phyloP scores from a whole-genome alignment of 2,113 vertebrate species.

The Centrocercus urophasianus region DNA sequence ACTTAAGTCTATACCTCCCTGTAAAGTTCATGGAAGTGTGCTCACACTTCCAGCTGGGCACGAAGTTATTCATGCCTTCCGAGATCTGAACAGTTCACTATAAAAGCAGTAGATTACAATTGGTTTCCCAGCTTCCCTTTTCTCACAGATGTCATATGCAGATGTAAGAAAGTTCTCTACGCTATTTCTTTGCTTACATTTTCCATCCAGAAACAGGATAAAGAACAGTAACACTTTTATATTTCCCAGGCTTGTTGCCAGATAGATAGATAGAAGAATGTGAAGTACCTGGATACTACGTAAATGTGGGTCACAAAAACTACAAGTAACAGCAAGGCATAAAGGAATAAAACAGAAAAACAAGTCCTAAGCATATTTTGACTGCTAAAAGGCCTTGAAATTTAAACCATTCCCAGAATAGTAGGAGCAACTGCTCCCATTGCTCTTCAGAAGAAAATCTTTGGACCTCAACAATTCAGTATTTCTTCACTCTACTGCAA shows the following conservation, averaged over 20 bases:
- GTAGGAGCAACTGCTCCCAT: neutral
- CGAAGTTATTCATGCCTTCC: neutral
- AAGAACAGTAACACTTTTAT: neutral
- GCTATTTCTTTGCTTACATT: neutral
- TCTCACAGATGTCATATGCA: neutral
- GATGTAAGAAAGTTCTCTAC: neutral
- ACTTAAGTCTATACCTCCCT: neutral
- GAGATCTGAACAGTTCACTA: neutral
- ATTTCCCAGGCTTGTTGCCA: rapidly evolving
- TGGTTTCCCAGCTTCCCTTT: neutral
- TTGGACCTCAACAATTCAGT: neutral
- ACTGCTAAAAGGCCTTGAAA: neutral
- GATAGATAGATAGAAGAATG: neutral
- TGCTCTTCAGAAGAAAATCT: neutral
- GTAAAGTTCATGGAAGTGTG: neutral
- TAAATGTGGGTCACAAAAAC: neutral
- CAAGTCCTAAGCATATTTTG: neutral
- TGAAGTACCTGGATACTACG: neutral
- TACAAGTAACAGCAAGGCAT: neutral
- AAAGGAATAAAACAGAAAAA: neutral
- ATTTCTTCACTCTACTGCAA: neutral
- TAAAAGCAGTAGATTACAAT: neutral
- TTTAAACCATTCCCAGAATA: neutral
- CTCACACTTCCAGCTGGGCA: neutral
- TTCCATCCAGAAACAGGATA: neutral